A percentile compares a stretch with the other conserved stretches of the same genome.
Conservation (phyloP, 2,888 invertebrate species). For the Catocala fraxini region DNA sequence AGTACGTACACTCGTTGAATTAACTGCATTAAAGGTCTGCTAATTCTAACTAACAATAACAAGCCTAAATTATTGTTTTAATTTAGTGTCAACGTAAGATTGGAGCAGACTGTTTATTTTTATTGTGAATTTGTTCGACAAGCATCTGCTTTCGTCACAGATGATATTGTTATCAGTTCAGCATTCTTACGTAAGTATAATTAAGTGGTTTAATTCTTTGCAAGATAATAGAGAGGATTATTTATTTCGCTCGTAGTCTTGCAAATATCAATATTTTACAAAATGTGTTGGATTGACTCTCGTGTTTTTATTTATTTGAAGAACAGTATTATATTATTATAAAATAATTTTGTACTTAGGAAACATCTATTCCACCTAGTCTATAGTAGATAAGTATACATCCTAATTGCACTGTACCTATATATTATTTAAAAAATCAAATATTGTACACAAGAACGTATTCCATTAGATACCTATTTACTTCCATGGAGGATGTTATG, state of each 20-base stretch:
- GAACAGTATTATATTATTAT: too few relatives aligned
- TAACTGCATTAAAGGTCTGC: constrained; percentile 15
- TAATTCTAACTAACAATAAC: constrained; percentile 20
- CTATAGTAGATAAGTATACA: too few relatives aligned
- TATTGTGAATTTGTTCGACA: constrained; percentile 49
- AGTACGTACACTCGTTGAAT: constrained; percentile 22
- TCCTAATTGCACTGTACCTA: too few relatives aligned
- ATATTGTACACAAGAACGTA: background rate
- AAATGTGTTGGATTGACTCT: background rate
- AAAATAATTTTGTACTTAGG: too few relatives aligned
- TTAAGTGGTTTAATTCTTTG: constrained; percentile 16
- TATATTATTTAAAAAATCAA: too few relatives aligned
- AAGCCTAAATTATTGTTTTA: constrained; percentile 49
- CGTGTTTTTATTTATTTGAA: too few relatives aligned
- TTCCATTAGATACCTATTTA: background rate
- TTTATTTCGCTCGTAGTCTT: constrained; percentile 5
- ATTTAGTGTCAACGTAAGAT: constrained; percentile 58
- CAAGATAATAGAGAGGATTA: constrained; percentile 20
- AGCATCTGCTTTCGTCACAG: constrained; percentile 31
- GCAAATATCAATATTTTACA: background rate
- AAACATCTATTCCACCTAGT: too few relatives aligned
- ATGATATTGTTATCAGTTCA: constrained; percentile 33
- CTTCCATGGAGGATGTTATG: constrained; percentile 6
- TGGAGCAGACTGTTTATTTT: constrained; percentile 58
- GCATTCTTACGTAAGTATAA: constrained; percentile 65